Conservation (phyloP, 2,797 vertebrate species). For the Sebastiscus tertius region DNA sequence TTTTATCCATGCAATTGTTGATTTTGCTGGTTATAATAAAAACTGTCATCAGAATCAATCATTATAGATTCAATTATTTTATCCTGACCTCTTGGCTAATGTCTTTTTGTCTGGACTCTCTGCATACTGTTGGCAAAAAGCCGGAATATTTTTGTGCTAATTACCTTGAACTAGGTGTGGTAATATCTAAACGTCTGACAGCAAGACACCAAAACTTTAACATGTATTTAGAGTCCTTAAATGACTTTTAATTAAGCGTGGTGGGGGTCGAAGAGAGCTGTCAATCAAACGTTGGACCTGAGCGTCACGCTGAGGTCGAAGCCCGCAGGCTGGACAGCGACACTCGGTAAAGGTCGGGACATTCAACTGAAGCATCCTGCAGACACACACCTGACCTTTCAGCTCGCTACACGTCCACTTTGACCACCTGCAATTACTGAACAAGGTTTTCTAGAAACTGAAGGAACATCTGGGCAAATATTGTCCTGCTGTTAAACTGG, state of each 20-base stretch:
- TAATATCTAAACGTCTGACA: not conserved
- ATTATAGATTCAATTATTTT: not conserved
- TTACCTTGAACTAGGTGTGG: not conserved
- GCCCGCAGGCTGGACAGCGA: conserved; percentile 16
- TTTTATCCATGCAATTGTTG: too few species aligned
- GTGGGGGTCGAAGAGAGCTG: not conserved
- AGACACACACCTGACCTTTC: conserved; percentile 47
- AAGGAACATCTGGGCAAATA: not conserved
- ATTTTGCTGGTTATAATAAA: not conserved
- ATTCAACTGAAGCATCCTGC: conserved; percentile 11
- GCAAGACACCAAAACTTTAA: not conserved
- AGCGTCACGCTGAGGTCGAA: conserved; percentile 36
- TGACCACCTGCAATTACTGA: conserved; percentile 11
- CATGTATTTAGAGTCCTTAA: not conserved
- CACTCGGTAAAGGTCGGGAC: conserved; percentile 57
- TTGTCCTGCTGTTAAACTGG: not conserved
- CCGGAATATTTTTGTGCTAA: not conserved
- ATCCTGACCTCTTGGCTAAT: too few species aligned
- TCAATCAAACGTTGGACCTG: conserved; percentile 31
- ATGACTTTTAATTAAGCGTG: not conserved
- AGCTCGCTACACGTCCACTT: not conserved
- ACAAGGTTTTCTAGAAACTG: not conserved
- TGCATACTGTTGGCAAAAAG: not conserved
- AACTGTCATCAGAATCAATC: not conserved
- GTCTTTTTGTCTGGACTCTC: not conserved